Evolutionary conservation across 2,888 invertebrate species (phyloP).

Genomic region (Eupithecia subumbrata): DNA sequence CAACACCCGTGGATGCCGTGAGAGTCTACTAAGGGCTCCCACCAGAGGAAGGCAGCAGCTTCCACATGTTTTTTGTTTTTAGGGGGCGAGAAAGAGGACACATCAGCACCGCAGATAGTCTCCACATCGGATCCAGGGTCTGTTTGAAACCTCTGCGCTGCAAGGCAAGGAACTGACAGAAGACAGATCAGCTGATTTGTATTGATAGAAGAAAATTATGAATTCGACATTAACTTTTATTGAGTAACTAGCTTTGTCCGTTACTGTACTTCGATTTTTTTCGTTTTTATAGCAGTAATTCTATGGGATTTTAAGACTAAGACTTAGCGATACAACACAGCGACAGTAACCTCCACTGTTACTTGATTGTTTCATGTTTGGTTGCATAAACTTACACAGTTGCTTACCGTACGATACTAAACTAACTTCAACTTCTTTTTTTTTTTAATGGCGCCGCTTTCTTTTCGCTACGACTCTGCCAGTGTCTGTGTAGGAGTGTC

Average conservation of each 20-base stretch:
- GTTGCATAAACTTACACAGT: no score
- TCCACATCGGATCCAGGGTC: no score
- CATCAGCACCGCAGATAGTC: not conserved
- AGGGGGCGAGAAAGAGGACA: not conserved
- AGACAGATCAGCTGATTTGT: not conserved
- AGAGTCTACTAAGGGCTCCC: no score
- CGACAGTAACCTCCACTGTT: slow-evolving; percentile 67
- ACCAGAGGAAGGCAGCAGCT: no score
- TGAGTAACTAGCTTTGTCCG: not conserved
- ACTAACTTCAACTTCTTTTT: no score
- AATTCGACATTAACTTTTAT: not conserved
- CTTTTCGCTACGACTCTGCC: no score
- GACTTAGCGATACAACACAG: not conserved
- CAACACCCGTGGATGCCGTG: no score
- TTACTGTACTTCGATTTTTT: not conserved
- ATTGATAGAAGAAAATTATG: not conserved
- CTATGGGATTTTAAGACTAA: not conserved
- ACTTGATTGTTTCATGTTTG: no score
- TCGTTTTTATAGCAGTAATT: not conserved
- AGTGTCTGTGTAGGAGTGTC: no score
- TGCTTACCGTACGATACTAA: no score
- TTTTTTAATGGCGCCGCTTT: no score
- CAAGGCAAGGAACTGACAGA: not conserved
- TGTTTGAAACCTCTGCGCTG: not conserved
- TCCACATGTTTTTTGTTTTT: no score